These are phyloP conservation scores for Liasis olivaceus DNA, from an alignment of 2,797 vertebrate genomes.

Conservation along the genomic window DNA sequence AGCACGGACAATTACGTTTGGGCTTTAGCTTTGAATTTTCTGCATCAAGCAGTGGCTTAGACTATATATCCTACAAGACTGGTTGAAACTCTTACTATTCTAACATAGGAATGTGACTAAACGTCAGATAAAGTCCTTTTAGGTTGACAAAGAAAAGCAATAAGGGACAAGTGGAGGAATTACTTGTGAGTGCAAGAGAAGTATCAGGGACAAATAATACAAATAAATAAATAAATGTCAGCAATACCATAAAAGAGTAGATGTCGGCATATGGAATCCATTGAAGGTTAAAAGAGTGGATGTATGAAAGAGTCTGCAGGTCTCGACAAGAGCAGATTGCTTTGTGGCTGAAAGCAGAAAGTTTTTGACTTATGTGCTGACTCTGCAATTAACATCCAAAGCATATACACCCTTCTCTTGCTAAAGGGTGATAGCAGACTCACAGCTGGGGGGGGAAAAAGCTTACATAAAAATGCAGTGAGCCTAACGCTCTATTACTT, in stretches of 20 bases:
- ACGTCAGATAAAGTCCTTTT: not conserved
- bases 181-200: not conserved
- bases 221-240: not conserved
- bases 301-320: not conserved
- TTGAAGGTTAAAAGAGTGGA: not conserved
- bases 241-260: not conserved
- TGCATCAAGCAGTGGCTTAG: not conserved
- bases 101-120: not conserved
- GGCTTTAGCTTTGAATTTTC: not conserved
- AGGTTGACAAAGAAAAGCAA: not conserved
- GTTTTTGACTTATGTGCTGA: not conserved
- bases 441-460: not conserved
- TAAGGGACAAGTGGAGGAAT: not conserved
- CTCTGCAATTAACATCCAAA: not conserved
- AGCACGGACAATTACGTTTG: not conserved
- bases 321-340: not conserved
- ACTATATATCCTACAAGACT: not conserved
- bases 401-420: too few species aligned
- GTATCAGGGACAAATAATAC: too few species aligned
- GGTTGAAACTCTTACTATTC: not conserved
- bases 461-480: not conserved
- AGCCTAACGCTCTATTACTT: not conserved
- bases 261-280: too few species aligned
- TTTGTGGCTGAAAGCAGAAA: not conserved
- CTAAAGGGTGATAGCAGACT: not conserved